phyloP scores from a whole-genome alignment of 1,140 invertebrate species.

The Drosophila sturtevanti region DNA sequence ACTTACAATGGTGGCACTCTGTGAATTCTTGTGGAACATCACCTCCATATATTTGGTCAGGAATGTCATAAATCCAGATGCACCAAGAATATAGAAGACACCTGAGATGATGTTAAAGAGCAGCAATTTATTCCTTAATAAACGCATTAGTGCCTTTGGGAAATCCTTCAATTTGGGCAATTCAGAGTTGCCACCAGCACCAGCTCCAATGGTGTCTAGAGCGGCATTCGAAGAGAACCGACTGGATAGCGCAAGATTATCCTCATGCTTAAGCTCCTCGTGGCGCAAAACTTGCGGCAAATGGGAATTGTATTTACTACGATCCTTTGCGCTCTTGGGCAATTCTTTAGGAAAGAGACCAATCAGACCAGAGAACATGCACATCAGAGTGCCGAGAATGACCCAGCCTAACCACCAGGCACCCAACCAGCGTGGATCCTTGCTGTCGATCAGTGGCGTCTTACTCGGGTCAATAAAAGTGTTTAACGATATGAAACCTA shows the following conservation, averaged over 20 bases:
- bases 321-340: constrained; percentile 58
- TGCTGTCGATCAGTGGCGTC: constrained; percentile 86
- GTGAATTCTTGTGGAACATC: constrained; percentile 86
- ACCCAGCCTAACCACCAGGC: constrained; percentile 90
- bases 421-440: constrained; percentile 87
- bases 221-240: constrained; percentile 67
- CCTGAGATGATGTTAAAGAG: constrained; percentile 85
- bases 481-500: constrained; percentile 86
- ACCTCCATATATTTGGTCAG: constrained; percentile 89
- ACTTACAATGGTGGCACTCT: constrained; percentile 84
- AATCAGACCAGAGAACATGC: constrained; percentile 85
- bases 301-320: constrained; percentile 63
- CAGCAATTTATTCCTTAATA: constrained; percentile 86
- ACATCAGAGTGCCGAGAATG: constrained; percentile 84
- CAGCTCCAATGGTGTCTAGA: constrained; percentile 62
- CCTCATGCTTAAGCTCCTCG: constrained; percentile 68
- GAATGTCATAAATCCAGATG: constrained; percentile 88
- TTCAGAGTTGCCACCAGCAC: constrained; percentile 52
- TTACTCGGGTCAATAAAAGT: constrained; percentile 86
- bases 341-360: constrained; percentile 85
- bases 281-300: constrained; percentile 69
- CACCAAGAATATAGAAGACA: constrained; percentile 87
- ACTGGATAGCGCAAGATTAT: constrained; percentile 67
- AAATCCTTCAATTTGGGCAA: constrained; percentile 83
- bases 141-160: constrained; percentile 84